Evolutionary conservation across 2,113 vertebrate species (phyloP), one percentile per base, ranked within the genome.

Genomic region (Phoxinus phoxinus): DNA sequence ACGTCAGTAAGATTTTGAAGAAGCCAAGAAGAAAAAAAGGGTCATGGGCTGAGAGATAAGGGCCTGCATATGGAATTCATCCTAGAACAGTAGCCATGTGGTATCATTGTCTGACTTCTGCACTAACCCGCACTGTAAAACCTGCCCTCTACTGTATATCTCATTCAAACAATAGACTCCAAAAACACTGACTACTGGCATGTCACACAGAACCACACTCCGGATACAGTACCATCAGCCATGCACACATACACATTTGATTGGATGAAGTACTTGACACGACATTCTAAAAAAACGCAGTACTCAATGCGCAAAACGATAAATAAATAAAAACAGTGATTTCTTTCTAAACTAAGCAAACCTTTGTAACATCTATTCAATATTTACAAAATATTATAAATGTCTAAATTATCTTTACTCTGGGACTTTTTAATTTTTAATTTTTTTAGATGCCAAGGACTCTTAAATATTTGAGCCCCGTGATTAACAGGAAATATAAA

Each of bases 51-150:
- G 87, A 71, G 89, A 86, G 89, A 85, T 63, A 85, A 77, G 61
- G 84, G 71, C 75, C 76, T 32, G 84, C 94, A 94, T 92, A 92
- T 93, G 93, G 92, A 87, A 93, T 41, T 89, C 86, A 94, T 93
- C 93, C 91, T 65, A 84, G 72, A 93, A 94, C 92, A 90, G 91
- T 90, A 94, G 93, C 88, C 80, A 83, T 80, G 84, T 89, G 84
- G 83, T 84, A 86, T 93, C 89, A 91, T 84, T 92, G 92, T 93
- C 90, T 84, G 58, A 88, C 87, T 84, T 77, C 83, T 88, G 63
- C 90, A 92, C 89, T 84, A 87, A 86, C 83, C 88, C 87, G 85
- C 89, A 94, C 91, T 90, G 90, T 90, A 92, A 93, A 92, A 90
- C 67, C 32, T 58, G 71, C 78, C 89, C 86, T 83, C 63, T 76